A percentile compares a stretch with the other conserved stretches of the same genome.
These are phyloP conservation scores for Pseudolaguvia tuberculata DNA, from an alignment of 2,113 vertebrate genomes.

Conservation along the genomic window DNA sequence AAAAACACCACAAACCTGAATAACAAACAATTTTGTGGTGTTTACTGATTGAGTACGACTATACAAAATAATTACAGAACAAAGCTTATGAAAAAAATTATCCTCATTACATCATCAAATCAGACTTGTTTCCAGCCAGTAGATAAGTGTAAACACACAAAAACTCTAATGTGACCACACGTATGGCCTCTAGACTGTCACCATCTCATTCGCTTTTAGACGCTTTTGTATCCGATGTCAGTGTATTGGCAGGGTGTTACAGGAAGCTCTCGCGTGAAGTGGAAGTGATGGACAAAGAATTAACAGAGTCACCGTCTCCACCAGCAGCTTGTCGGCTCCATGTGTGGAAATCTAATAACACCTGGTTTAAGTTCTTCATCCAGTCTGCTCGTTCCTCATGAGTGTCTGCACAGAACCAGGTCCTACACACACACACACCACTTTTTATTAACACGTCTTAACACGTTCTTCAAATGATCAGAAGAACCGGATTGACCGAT, in stretches of 20 bases:
- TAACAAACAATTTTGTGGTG: not conserved
- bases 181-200: not conserved
- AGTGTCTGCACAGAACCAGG: constrained; percentile 71
- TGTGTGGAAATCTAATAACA: constrained; percentile 66
- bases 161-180: not conserved
- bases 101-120: too few relatives aligned
- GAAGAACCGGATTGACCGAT: not conserved
- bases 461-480: too few relatives aligned
- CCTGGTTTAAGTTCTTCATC: constrained; percentile 71
- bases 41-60: not conserved
- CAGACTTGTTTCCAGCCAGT: too few relatives aligned
- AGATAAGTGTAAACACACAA: too few relatives aligned
- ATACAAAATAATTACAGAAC: too few relatives aligned
- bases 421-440: constrained; percentile 46
- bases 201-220: not conserved
- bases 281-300: constrained; percentile 18
- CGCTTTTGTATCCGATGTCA: constrained; percentile 11
- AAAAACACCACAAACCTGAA: not conserved
- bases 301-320: constrained; percentile 17
- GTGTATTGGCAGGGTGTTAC: constrained; percentile 40
- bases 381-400: constrained; percentile 64
- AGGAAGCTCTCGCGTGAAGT: constrained; percentile 64
- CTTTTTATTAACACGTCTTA: not conserved
- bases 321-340: constrained; percentile 55
- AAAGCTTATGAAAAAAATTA: too few relatives aligned